A percentile compares a stretch with the other conserved stretches of the same genome.
Evolutionary conservation across 2,113 vertebrate species (phyloP).

Genomic region (Etheostoma spectabile): DNA sequence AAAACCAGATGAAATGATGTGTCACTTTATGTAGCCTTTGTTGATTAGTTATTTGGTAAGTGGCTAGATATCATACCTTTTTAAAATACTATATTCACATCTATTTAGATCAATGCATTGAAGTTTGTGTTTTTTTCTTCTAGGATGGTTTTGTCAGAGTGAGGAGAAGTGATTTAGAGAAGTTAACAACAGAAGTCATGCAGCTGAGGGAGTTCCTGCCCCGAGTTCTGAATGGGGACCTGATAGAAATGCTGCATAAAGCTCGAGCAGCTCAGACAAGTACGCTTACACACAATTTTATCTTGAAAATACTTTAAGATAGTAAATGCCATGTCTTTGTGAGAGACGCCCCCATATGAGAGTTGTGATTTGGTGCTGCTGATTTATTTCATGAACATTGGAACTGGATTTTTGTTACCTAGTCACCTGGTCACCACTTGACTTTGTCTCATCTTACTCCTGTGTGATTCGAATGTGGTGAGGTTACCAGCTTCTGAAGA

Average conservation of each 20-base stretch:
- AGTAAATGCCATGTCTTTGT: no score
- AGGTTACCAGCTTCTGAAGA: no score
- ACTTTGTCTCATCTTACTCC: no score
- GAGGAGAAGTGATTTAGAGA: constrained; percentile 89
- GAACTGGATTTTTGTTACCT: no score
- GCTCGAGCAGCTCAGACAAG: constrained; percentile 83
- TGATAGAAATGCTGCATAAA: constrained; percentile 85
- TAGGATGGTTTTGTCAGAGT: constrained; percentile 87
- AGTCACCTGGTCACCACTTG: no score
- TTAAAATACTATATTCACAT: background rate
- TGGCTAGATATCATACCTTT: background rate
- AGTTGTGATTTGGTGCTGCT: no score
- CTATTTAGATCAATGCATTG: background rate
- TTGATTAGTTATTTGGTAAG: background rate
- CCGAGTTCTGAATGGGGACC: constrained; percentile 85
- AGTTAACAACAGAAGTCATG: constrained; percentile 94
- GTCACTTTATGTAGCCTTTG: background rate
- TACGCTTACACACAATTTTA: constrained; percentile 69
- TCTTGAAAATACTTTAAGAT: background rate
- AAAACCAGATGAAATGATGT: background rate
- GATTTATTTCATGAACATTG: no score
- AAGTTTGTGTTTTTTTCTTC: constrained; percentile 2
- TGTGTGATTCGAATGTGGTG: no score
- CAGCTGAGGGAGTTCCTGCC: constrained; percentile 93
- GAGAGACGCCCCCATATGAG: no score